These are phyloP conservation scores for Mobula birostris DNA, from an alignment of 2,113 vertebrate genomes.

Conservation along the genomic window DNA sequence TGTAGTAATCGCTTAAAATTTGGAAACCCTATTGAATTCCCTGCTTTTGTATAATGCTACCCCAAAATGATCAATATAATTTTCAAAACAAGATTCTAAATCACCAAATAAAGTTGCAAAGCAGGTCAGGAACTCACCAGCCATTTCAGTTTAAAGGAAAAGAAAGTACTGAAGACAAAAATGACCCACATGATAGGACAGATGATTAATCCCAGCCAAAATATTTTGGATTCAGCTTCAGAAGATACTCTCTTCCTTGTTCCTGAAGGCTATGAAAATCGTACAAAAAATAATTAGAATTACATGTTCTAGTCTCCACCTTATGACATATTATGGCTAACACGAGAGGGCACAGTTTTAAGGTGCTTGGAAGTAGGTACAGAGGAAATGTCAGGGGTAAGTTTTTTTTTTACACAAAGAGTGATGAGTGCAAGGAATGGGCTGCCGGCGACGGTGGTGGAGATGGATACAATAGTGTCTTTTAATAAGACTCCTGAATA, in stretches of 20 bases:
- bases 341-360: too few relatives aligned
- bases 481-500: too few relatives aligned
- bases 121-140: conserved; percentile 65
- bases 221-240: conserved; percentile 82
- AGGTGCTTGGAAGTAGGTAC: too few relatives aligned
- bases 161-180: conserved; percentile 79
- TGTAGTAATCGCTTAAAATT: too few relatives aligned
- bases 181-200: conserved; percentile 84
- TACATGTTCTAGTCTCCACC: too few relatives aligned
- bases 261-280: conserved; percentile 47
- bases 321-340: not conserved
- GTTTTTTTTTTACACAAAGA: too few relatives aligned
- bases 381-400: too few relatives aligned
- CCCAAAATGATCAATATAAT: not conserved
- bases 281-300: conserved; percentile 31
- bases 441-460: too few relatives aligned
- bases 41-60: not conserved
- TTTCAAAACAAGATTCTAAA: not conserved
- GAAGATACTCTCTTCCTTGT: conserved; percentile 61
- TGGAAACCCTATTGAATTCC: not conserved
- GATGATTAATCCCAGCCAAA: conserved; percentile 83
- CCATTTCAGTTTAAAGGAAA: conserved; percentile 89
- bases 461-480: too few relatives aligned
- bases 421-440: too few relatives aligned
- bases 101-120: not conserved